These are phyloP conservation scores for Eremophila alpestris DNA, from an alignment of 2,797 vertebrate genomes.

Conservation along the genomic window DNA sequence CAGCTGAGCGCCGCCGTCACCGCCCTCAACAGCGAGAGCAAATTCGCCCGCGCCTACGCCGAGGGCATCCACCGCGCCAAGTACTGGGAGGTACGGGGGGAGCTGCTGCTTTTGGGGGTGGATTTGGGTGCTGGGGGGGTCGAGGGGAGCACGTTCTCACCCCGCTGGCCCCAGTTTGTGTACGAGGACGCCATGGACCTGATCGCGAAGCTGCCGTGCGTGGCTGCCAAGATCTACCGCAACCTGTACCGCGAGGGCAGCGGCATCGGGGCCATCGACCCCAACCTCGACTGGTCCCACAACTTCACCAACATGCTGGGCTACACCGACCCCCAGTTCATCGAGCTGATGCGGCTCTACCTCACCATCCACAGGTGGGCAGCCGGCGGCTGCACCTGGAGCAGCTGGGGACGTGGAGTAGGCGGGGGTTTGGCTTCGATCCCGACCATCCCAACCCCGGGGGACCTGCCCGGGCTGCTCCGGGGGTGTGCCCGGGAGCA, in stretches of 20 bases:
- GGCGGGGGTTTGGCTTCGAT: not conserved
- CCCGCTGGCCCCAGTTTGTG: conserved; percentile 71
- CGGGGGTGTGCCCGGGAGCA: fast-evolving
- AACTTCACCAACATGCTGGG: conserved; percentile 99
- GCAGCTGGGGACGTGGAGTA: fast-evolving
- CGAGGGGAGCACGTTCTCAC: fast-evolving
- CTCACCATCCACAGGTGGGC: conserved; percentile 96
- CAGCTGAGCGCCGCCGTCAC: conserved; percentile 95
- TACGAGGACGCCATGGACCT: conserved; percentile 98
- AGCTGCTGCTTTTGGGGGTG: not conserved
- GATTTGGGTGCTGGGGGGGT: fast-evolving
- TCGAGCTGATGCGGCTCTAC: conserved; percentile 97
- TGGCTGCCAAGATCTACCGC: conserved; percentile 97
- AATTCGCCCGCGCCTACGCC: conserved; percentile 90
- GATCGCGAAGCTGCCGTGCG: conserved; percentile 95
- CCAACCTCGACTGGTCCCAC: conserved; percentile 95
- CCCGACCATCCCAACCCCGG: fast-evolving
- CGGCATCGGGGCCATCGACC: conserved; percentile 96
- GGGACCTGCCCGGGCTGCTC: fast-evolving
- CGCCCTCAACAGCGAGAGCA: conserved; percentile 96
- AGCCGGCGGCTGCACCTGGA: fast-evolving
- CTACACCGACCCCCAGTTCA: conserved; percentile 90
- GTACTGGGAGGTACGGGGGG: conserved; percentile 92
- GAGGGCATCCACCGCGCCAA: conserved; percentile 91
- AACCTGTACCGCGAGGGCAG: conserved; percentile 96